A percentile compares a stretch with the other conserved stretches of the same genome.
Evolutionary conservation across 1,140 invertebrate genomes (phyloP).

Genomic region (Sycophila sp.): DNA sequence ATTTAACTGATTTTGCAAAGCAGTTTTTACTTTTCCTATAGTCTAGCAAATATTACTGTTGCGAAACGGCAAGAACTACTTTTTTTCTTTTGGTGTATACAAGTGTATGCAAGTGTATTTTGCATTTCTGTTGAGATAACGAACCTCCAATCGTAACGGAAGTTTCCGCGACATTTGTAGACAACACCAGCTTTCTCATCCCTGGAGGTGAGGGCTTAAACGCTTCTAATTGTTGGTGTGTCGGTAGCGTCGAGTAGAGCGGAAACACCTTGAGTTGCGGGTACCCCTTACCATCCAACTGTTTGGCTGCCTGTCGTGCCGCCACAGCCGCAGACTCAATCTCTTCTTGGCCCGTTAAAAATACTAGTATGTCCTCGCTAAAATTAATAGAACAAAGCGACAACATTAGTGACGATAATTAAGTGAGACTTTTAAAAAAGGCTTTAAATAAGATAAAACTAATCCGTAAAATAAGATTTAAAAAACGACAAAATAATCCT

Average conservation of each 20-base stretch:
- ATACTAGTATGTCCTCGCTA: constrained; percentile 93
- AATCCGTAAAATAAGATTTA: too few species aligned
- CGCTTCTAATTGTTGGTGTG: constrained; percentile 80
- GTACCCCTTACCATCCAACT: constrained; percentile 66
- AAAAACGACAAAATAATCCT: too few species aligned
- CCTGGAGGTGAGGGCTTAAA: constrained; percentile 75
- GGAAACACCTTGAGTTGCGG: constrained; percentile 78
- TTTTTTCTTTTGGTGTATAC: too few species aligned
- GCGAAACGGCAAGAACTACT: too few species aligned
- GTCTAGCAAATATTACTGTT: too few species aligned
- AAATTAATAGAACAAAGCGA: too few species aligned
- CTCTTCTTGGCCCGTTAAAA: constrained; percentile 98
- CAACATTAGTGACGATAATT: too few species aligned
- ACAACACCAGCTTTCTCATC: constrained; percentile 88
- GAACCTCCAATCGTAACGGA: constrained; percentile 89
- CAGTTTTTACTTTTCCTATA: too few species aligned
- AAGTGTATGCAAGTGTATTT: too few species aligned
- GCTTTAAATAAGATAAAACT: constrained; percentile 26
- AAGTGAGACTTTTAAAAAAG: constrained; percentile 29
- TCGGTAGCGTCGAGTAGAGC: constrained; percentile 84
- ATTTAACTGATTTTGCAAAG: too few species aligned
- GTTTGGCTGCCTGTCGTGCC: constrained; percentile 80
- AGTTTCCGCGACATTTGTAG: constrained; percentile 99
- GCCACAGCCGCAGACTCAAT: constrained; percentile 88
- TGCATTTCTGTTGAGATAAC: too few species aligned